A percentile compares a stretch with the other conserved stretches of the same genome.
Conservation (phyloP, 2,113 vertebrate genomes). For the Scophthalmus maximus region DNA sequence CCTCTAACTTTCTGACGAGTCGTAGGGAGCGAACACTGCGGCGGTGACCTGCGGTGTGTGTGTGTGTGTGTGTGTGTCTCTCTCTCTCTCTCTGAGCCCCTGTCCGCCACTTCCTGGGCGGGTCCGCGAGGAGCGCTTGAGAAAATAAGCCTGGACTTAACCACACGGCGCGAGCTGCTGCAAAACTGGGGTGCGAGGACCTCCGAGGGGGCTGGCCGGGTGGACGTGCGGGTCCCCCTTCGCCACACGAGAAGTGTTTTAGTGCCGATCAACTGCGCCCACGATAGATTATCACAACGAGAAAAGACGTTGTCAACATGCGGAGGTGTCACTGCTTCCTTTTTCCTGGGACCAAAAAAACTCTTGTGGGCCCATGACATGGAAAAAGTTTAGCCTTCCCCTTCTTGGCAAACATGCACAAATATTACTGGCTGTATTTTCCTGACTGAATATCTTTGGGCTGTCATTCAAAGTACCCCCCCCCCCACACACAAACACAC, state of each 20-base stretch:
- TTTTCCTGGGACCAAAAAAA: not conserved
- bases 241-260: too few species aligned
- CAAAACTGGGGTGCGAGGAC: not conserved
- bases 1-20: too few species aligned
- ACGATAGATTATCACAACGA: too few species aligned
- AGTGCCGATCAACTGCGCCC: too few species aligned
- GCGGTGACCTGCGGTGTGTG: too few species aligned
- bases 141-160: constrained; percentile 50
- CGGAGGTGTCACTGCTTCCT: not conserved
- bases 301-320: not conserved
- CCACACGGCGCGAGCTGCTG: not conserved
- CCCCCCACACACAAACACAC: not conserved
- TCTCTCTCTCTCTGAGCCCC: too few species aligned
- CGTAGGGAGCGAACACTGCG: too few species aligned
- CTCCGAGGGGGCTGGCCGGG: too few species aligned
- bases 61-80: too few species aligned
- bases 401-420: not conserved
- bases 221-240: not conserved
- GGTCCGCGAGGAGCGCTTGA: constrained; percentile 62
- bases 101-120: constrained; percentile 85
- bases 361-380: not conserved
- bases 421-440: constrained; percentile 16
- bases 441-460: not conserved
- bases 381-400: not conserved
- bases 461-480: constrained; percentile 31